Conservation (phyloP, 1,140 invertebrate species). For the Brachionus rotundiformis region DNA sequence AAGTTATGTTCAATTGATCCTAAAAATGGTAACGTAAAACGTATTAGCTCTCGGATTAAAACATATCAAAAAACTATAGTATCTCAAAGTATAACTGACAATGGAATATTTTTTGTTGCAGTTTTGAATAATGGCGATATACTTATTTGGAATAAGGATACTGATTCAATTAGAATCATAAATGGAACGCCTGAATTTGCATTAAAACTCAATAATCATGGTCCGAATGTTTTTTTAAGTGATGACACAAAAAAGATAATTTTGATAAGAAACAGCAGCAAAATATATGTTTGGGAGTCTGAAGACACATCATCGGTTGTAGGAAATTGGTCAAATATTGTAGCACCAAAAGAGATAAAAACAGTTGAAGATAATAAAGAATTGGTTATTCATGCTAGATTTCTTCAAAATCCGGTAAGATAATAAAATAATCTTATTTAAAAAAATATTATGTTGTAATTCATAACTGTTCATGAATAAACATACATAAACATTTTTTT, state of each 20-base stretch:
- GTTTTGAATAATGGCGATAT: slow-evolving; percentile 58
- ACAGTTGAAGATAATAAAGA: slow-evolving; percentile 55
- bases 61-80: slow-evolving; percentile 56
- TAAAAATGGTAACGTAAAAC: slow-evolving; percentile 61
- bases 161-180: slow-evolving; percentile 58
- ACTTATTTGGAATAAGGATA: slow-evolving; percentile 63
- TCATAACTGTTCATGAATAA: too few species aligned
- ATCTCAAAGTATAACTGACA: slow-evolving; percentile 55
- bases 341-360: slow-evolving; percentile 55
- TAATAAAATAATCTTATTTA: too few species aligned
- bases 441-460: too few species aligned
- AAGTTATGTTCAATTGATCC: slow-evolving; percentile 60
- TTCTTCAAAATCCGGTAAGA: slow-evolving; percentile 55
- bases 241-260: slow-evolving; percentile 58
- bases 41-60: slow-evolving; percentile 57
- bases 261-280: slow-evolving; percentile 55
- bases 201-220: slow-evolving; percentile 49
- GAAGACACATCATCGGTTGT: slow-evolving; percentile 55
- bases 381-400: slow-evolving; percentile 55
- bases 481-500: not conserved
- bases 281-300: slow-evolving; percentile 59
- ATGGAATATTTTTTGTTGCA: slow-evolving; percentile 59
- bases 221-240: slow-evolving; percentile 55
- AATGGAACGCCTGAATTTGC: slow-evolving; percentile 55
- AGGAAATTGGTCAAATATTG: slow-evolving; percentile 58